Evolutionary conservation across 2,113 vertebrate species (phyloP), one percentile per base, ranked within the genome.

Genomic region (Scortum barcoo): DNA sequence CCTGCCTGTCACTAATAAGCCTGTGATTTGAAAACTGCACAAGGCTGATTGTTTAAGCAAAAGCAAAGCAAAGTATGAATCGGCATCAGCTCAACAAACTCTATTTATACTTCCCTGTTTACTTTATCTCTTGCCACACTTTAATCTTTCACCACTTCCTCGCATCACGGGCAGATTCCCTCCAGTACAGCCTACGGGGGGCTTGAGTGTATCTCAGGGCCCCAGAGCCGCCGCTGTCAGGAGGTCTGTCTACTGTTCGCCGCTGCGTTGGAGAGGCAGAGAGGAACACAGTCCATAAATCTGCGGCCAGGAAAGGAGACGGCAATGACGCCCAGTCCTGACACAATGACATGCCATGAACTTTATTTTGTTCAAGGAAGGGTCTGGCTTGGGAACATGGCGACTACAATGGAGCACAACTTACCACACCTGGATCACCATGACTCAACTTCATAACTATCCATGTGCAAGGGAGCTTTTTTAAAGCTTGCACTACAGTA

Each of bases 211-310:
- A 14, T 44, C 24, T 70, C 62, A 14, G 48, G 14, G 7, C 78
- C 40, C 48, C 60, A 72, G 81, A 42, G 53, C 28, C 22, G 19
- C 1, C 16, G 38, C 36, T 11, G 48, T 36, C 40, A 2, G 48
- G 33, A 88, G 89, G 54, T 96, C 95, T 2, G 20, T 95, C 80
- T 84, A 84, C 14, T 65, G 44, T 36, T 33, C 38, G 51, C 44
- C 24, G 38, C 24, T 94, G 94, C 85, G 96, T 95, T 90, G 97
- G 95, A 95, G 95, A 96, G 81, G 90, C 94, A 14, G 68, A 62
- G n/a, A 44, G 91, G 7, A 96, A 94, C 14, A 80, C 68, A 77
- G 42, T 44, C 11, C 61, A 60, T 76, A 69, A 80, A 46, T 81
- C 79, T 56, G 44, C 69, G 22, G 7, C 28, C 84, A 74, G 80